Evolutionary conservation across 2,888 invertebrate genomes (phyloP).

Genomic region (Eupithecia subumbrata): DNA sequence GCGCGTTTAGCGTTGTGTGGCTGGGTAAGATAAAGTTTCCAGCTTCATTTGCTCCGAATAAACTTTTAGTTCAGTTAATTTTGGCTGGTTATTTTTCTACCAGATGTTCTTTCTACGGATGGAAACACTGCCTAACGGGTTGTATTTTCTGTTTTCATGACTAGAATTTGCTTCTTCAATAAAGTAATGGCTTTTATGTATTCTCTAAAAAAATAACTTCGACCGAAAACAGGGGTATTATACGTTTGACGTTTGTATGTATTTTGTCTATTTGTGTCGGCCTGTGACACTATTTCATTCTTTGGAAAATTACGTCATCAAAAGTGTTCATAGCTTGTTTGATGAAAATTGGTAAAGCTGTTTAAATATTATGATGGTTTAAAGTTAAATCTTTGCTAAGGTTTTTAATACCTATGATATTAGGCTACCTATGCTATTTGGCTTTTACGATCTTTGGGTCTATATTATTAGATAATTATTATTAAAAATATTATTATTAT

Average conservation of each 20-base stretch:
- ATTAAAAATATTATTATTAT: too few relatives aligned
- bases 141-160: background rate
- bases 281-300: background rate
- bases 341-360: background rate
- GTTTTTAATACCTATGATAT: too few relatives aligned
- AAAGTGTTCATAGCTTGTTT: background rate
- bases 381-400: too few relatives aligned
- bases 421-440: too few relatives aligned
- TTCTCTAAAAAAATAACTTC: background rate
- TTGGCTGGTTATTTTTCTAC: background rate
- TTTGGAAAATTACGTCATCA: background rate
- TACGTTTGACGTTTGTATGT: background rate
- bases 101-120: background rate
- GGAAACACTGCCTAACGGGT: too few relatives aligned
- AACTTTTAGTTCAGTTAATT: background rate
- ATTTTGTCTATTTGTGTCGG: background rate
- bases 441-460: too few relatives aligned
- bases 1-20: slow-evolving; percentile 1
- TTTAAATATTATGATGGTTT: too few relatives aligned
- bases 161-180: background rate
- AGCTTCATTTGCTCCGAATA: slow-evolving; percentile 3
- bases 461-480: too few relatives aligned
- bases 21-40: background rate
- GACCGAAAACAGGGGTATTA: background rate
- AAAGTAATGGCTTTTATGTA: background rate